These are phyloP conservation scores for Amphiprion percula DNA, from an alignment of 2,113 vertebrate genomes.

Conservation along the genomic window DNA sequence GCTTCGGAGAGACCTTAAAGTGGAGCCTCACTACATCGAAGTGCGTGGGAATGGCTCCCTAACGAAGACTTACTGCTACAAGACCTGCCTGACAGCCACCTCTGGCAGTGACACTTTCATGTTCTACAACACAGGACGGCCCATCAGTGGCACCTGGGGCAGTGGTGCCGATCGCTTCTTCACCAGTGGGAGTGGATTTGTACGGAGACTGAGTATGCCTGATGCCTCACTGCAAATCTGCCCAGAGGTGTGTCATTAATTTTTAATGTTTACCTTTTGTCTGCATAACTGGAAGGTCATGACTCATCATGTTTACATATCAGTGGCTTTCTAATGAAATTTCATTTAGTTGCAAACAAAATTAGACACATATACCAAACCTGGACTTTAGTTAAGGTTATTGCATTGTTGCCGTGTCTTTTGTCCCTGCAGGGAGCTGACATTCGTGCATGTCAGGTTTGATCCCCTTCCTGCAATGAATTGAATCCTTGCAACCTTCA, in stretches of 20 bases:
- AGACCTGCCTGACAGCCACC: slow-evolving; percentile 94
- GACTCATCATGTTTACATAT: slow-evolving; percentile 11
- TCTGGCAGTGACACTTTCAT: slow-evolving; percentile 98
- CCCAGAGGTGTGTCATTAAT: slow-evolving; percentile 75
- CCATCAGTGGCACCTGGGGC: slow-evolving; percentile 91
- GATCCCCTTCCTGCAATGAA: slow-evolving; percentile 18
- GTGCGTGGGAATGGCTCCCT: slow-evolving; percentile 97
- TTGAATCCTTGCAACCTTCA: slow-evolving; percentile 20
- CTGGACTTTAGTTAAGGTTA: background rate
- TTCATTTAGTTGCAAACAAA: background rate
- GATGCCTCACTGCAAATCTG: slow-evolving; percentile 85
- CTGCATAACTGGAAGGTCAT: background rate
- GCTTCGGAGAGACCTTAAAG: slow-evolving; percentile 92
- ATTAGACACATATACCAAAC: background rate
- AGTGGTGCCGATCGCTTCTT: slow-evolving; percentile 91
- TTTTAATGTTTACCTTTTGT: slow-evolving; percentile 39
- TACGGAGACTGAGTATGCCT: slow-evolving; percentile 93
- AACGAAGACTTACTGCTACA: slow-evolving; percentile 99
- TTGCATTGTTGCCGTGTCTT: background rate
- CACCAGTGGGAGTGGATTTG: slow-evolving; percentile 93
- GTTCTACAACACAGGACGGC: slow-evolving; percentile 98
- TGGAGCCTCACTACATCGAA: slow-evolving; percentile 97
- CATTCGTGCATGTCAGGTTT: slow-evolving; percentile 23
- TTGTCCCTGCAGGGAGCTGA: slow-evolving; percentile 1
- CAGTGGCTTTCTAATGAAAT: background rate